Base-by-base conservation (phyloP, 2,113 vertebrate genomes). In the Eublepharis macularius region DNA sequence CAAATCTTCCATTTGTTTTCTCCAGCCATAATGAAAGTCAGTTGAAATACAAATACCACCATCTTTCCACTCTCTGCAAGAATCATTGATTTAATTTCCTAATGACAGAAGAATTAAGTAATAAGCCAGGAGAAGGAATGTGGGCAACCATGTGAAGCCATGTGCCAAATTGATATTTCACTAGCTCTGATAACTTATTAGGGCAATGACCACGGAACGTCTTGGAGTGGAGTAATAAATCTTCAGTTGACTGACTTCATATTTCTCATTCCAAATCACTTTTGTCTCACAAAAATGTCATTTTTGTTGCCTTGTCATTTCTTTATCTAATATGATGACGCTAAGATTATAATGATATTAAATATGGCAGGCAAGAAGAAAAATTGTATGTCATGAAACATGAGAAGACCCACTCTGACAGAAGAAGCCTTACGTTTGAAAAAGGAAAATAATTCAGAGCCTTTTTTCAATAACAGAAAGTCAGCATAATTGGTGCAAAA, bases 161-260 rank as follows among this genome's bases (percentile, higher is more conserved):
- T 97, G 97, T 97, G 97, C 96, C 97, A 98, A 98, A 97, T 96
- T 97, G 96, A 97, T 97, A 96, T 97, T 97, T 97, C 93, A 96
- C 94, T 96, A 96, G 95, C 95, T 97, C 95, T 93, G 94, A 96
- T 96, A 96, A 92, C 91, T 95, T 94, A 95, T 97, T 96, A 96
- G 86, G 86, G 90, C 80, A 76, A 85, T 0, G 66, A 90, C 93
- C 85, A 82, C 68, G 74, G 92, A 29, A 92, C 92, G 93, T 96
- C 89, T 83, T 82, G 66, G 89, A 84, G 80, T 76, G 88, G 21
- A 72, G 26, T 45, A 57, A 93, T 88, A 94, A 93, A 95, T 95
- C 87, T 93, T 77, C 81, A 65, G 1, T 86, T 88, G 91, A 29
- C 29, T 12, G 73, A 87, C 89, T 26, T 85, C 1, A 10, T 90